Evolutionary conservation across 2,888 invertebrate species (phyloP).

Genomic region (Galerucella nymphaeae): DNA sequence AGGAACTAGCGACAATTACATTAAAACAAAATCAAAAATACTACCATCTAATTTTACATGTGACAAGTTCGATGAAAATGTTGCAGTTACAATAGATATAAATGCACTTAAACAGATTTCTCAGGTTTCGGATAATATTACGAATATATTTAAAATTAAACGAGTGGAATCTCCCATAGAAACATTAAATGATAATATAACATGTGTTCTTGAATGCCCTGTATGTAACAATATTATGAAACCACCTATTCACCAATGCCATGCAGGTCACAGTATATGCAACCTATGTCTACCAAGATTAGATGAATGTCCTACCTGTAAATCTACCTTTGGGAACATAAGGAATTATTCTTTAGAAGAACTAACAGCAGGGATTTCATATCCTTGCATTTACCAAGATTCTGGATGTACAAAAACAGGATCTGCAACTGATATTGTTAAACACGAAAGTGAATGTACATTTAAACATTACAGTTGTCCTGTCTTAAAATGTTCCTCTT

Average conservation of each 20-base stretch:
- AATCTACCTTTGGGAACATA: conserved; percentile 55
- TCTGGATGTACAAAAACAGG: conserved; percentile 54
- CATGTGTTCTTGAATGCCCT: conserved; percentile 59
- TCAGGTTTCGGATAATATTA: conserved; percentile 49
- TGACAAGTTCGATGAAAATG: conserved; percentile 47
- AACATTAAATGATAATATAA: conserved; percentile 54
- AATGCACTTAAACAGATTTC: conserved; percentile 53
- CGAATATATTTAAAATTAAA: conserved; percentile 51
- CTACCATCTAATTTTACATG: conserved; percentile 47
- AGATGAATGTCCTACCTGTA: conserved; percentile 58
- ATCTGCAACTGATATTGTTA: conserved; percentile 47
- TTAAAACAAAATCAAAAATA: conserved; percentile 55
- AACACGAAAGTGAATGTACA: conserved; percentile 54
- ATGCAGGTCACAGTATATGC: conserved; percentile 59
- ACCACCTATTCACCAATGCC: conserved; percentile 59
- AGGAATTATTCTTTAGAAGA: conserved; percentile 59
- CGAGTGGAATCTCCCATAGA: conserved; percentile 43
- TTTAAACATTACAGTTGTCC: conserved; percentile 56
- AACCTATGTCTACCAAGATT: conserved; percentile 56
- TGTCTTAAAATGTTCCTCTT: conserved; percentile 48
- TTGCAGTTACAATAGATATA: conserved; percentile 53
- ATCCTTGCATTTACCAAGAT: conserved; percentile 57
- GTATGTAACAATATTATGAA: conserved; percentile 59
- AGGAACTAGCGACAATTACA: conserved; percentile 53
- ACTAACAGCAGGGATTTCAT: conserved; percentile 54